Conservation (phyloP, 2,888 invertebrate species). For the Hirtodrosophila histrioides region DNA sequence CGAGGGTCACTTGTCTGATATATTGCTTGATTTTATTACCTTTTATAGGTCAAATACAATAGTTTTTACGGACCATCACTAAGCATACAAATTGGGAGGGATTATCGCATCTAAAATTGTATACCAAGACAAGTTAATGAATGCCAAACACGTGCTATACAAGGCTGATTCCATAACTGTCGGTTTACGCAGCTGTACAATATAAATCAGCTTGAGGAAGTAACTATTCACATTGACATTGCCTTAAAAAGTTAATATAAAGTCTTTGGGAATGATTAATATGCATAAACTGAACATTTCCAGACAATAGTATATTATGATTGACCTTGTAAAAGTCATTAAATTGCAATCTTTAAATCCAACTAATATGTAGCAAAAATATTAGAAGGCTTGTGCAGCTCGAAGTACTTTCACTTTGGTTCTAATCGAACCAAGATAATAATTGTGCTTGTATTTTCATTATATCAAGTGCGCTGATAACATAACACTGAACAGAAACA, state of each 20-base stretch:
- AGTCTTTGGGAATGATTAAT: neutral
- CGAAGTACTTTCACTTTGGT: constrained; percentile 27
- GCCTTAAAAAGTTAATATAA: too few species aligned
- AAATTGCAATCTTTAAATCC: constrained; percentile 4
- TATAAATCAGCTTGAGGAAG: constrained; percentile 24
- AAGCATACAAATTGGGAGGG: constrained; percentile 28
- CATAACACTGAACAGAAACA: constrained; percentile 16
- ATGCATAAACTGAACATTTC: neutral
- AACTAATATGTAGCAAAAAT: constrained; percentile 3
- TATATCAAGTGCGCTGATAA: constrained; percentile 37
- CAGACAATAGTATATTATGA: neutral
- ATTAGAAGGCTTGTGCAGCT: neutral
- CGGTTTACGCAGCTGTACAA: constrained; percentile 2
- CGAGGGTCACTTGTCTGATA: constrained; percentile 5
- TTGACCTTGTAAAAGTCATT: constrained; percentile 6
- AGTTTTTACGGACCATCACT: neutral
- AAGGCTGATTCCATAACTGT: constrained; percentile 22
- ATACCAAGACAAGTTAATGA: constrained; percentile 3
- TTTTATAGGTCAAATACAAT: constrained; percentile 27
- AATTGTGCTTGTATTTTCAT: constrained; percentile 1
- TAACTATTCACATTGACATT: neutral
- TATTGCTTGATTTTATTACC: neutral
- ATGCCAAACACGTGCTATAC: constrained; percentile 41
- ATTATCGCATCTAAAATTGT: neutral
- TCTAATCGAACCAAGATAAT: constrained; percentile 17